phyloP scores from a whole-genome alignment of 1,140 invertebrate species.

The Lepeophtheirus salmonis region DNA sequence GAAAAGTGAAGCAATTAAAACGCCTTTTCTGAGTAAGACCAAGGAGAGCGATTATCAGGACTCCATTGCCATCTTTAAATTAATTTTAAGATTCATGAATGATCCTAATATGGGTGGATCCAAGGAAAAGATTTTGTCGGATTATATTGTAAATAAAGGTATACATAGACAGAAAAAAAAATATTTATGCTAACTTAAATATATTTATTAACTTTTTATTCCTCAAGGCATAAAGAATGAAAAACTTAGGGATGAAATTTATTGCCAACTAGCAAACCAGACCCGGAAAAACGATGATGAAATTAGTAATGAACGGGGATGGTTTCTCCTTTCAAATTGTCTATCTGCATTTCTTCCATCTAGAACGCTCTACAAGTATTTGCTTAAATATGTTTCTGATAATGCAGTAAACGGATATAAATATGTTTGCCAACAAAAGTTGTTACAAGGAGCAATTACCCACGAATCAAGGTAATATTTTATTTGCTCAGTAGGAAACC shows the following conservation, averaged over 20 bases:
- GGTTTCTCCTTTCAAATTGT: slow-evolving; percentile 74
- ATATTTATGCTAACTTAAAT: not conserved
- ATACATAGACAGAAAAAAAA: not conserved
- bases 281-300: slow-evolving; percentile 60
- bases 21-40: slow-evolving; percentile 70
- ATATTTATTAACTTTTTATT: not conserved
- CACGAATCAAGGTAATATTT: not conserved
- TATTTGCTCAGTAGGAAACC: too few relatives aligned
- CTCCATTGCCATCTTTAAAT: slow-evolving; percentile 76
- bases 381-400: slow-evolving; percentile 65
- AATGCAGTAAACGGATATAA: slow-evolving; percentile 46
- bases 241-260: slow-evolving; percentile 72
- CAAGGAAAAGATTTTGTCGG: slow-evolving; percentile 58
- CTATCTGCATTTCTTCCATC: slow-evolving; percentile 75
- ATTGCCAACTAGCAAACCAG: slow-evolving; percentile 87
- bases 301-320: slow-evolving; percentile 52
- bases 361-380: slow-evolving; percentile 52
- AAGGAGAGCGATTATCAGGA: slow-evolving; percentile 76
- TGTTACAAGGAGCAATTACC: slow-evolving; percentile 33
- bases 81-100: slow-evolving; percentile 69
- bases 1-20: slow-evolving; percentile 70
- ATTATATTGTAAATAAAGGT: slow-evolving; percentile 82
- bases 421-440: slow-evolving; percentile 42
- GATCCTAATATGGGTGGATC: slow-evolving; percentile 53
- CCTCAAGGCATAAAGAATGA: slow-evolving; percentile 44